Base-by-base conservation (phyloP, 2,113 vertebrate species). In the Cygnus buccinator region DNA sequence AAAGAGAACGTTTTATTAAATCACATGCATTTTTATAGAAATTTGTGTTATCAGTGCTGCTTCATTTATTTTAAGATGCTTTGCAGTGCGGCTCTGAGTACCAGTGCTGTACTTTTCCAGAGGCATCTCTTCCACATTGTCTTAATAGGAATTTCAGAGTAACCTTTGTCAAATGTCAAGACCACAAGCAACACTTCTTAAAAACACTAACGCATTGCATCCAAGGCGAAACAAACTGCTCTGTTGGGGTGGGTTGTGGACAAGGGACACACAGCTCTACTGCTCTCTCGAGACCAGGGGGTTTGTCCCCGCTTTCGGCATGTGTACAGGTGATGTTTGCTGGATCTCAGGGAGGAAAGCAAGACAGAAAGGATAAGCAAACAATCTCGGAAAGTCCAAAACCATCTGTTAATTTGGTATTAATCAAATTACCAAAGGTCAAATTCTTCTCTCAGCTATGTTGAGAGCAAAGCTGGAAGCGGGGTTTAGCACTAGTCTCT, bases 121-220 rank as follows among this genome's bases (percentile, higher is more conserved):
- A 88, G 87, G 85, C 63, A 83, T n/a, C 23, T 91, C 89, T 89
- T 50, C 80, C 70, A 70, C 21, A 5, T 89, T 5, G 22, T 84
- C 89, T 82, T 94, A 84, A 74, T 79, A 77, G 67, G 91, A 82
- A 83, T 94, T 83, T 92, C 89, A 67, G 87, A 91, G 63, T 91
- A 95, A 94, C 94, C 84, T 95, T 95, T 96, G 54, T 73, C 68
- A 95, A 96, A 96, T 88, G 86, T 89, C 95, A 92, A 94, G 92
- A 93, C 31, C 65, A 90, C 11, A 73, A 95, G 75, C 73, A 78
- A 70, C 43, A 5, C 61, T 79, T 76, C 76, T 86, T 77, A 80
- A 75, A 90, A 89, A 68, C 78, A 59, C 39, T 17, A 44, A 61
- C 55, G 15, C n/a, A 3, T 70, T 84, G 74, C 89, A 88, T 86